These are phyloP conservation scores for Ophion obscuratus DNA, from an alignment of 2,888 invertebrate species.

Conservation along the genomic window DNA sequence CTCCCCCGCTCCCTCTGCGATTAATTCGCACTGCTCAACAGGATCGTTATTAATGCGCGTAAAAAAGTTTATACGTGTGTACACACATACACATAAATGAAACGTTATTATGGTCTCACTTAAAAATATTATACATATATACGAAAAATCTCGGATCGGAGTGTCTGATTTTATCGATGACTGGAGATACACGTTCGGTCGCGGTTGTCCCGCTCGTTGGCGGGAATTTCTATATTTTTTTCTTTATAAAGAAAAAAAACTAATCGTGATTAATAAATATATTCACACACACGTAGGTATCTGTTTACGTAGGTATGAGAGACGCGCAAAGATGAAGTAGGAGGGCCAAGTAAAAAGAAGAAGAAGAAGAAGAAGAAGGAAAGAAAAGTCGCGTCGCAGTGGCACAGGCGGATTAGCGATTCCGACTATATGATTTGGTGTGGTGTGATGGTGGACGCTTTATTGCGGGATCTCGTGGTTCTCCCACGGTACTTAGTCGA, in stretches of 20 bases:
- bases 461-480: constrained; percentile 65
- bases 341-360: constrained; percentile 10
- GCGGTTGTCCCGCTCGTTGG: constrained; percentile 16
- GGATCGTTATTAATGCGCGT: constrained; percentile 56
- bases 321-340: constrained; percentile 13
- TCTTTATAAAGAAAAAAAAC: constrained; percentile 21
- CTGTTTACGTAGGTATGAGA: constrained; percentile 26
- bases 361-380: constrained; percentile 14
- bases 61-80: constrained; percentile 48
- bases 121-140: constrained; percentile 51
- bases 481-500: constrained; percentile 79
- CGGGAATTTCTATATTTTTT: not conserved
- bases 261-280: not conserved
- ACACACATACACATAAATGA: constrained; percentile 50
- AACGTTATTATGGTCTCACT: constrained; percentile 53
- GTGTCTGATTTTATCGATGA: constrained; percentile 64
- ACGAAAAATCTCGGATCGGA: constrained; percentile 34
- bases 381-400: constrained; percentile 57
- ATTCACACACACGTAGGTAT: not conserved
- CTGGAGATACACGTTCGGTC: constrained; percentile 44
- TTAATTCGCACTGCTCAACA: constrained; percentile 59
- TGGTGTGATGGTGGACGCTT: constrained; percentile 54
- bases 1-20: constrained; percentile 25
- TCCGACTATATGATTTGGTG: constrained; percentile 60
- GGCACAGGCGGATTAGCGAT: constrained; percentile 74